Evolutionary conservation across 1,140 invertebrate species (phyloP).

Genomic region (Aphelenchoides fujianensis): DNA sequence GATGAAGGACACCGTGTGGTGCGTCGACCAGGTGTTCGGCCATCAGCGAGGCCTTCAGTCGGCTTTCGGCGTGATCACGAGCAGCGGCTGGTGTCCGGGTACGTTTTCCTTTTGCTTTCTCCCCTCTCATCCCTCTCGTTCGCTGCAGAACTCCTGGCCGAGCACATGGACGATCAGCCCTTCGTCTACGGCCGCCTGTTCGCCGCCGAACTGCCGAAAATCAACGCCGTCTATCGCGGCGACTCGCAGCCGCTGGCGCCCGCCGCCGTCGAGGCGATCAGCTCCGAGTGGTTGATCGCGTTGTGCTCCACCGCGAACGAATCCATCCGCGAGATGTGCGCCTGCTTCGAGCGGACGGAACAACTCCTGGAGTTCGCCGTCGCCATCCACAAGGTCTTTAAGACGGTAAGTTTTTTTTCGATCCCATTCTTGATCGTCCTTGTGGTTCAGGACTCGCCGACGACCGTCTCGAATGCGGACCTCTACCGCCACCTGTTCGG

Average conservation of each 20-base stretch:
- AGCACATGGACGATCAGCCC: constrained; percentile 35
- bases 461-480: constrained; percentile 18
- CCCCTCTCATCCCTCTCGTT: neutral
- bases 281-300: constrained; percentile 2
- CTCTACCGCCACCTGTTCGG: constrained; percentile 43
- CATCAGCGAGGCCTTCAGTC: constrained; percentile 30
- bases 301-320: constrained; percentile 34
- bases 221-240: constrained; percentile 21
- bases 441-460: constrained; percentile 38
- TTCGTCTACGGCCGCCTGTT: constrained; percentile 18
- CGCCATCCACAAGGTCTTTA: constrained; percentile 44
- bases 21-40: constrained; percentile 46
- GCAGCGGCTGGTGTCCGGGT: constrained; percentile 47
- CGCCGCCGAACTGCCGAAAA: constrained; percentile 23
- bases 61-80: constrained; percentile 33
- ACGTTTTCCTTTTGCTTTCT: constrained; percentile 1
- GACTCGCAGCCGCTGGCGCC: neutral
- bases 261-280: neutral
- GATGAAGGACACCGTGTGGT: constrained; percentile 38
- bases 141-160: constrained; percentile 19
- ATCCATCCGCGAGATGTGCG: constrained; percentile 36
- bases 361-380: constrained; percentile 42
- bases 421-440: constrained; percentile 11
- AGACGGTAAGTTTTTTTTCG: constrained; percentile 33
- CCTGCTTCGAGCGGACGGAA: constrained; percentile 38